phyloP scores from a whole-genome alignment of 2,888 invertebrate species.

The Odontomyia ornata region DNA sequence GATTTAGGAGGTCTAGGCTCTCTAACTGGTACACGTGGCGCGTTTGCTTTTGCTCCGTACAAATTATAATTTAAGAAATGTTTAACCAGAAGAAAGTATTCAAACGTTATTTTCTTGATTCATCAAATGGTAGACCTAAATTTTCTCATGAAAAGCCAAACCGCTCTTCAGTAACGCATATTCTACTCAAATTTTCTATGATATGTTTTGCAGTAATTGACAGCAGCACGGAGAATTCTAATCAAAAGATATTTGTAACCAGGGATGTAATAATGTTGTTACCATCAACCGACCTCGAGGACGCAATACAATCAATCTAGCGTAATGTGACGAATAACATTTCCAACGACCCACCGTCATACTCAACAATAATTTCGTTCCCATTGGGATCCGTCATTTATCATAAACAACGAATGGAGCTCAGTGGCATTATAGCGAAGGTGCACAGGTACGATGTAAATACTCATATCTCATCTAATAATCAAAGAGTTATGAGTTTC shows the following conservation, averaged over 20 bases:
- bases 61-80: too few relatives aligned
- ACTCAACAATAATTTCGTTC: neutral
- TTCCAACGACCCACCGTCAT: neutral
- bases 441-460: neutral
- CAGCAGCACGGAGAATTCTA: neutral
- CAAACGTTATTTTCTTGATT: too few relatives aligned
- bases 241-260: neutral
- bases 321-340: constrained; percentile 17
- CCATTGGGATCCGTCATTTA: constrained; percentile 4
- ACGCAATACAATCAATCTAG: constrained; percentile 11
- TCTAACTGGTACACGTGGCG: too few relatives aligned
- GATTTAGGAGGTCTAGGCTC: too few relatives aligned
- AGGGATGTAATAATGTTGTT: neutral
- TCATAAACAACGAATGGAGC: neutral
- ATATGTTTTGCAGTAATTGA: too few relatives aligned
- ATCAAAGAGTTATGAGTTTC: constrained; percentile 41
- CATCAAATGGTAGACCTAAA: too few relatives aligned
- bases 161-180: too few relatives aligned
- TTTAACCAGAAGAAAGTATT: too few relatives aligned
- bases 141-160: too few relatives aligned
- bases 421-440: neutral
- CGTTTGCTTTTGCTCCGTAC: too few relatives aligned
- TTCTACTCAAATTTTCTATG: too few relatives aligned
- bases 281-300: neutral
- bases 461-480: constrained; percentile 36